These are phyloP conservation scores for Tigriopus japonicus DNA, from an alignment of 1,140 invertebrate genomes.

Conservation along the genomic window DNA sequence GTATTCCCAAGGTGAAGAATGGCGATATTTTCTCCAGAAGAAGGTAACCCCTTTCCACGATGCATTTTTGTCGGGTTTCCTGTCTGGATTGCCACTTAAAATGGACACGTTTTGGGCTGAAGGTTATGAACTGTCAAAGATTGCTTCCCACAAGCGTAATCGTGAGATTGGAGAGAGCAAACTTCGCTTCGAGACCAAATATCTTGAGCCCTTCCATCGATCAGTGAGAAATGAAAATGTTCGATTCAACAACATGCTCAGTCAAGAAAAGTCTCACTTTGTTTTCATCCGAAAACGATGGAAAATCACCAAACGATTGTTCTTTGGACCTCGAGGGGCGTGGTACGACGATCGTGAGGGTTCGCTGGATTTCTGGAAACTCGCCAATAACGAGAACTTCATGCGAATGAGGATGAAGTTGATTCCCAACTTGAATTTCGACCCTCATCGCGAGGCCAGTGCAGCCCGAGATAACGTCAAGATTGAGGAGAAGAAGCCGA, in stretches of 20 bases:
- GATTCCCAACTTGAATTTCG: slow-evolving; percentile 34
- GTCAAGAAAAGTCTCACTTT: slow-evolving; percentile 31
- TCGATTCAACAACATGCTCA: slow-evolving; percentile 29
- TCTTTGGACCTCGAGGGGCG: slow-evolving; percentile 36
- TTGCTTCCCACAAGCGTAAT: slow-evolving; percentile 34
- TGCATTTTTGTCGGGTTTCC: slow-evolving; percentile 25
- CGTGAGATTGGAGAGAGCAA: slow-evolving; percentile 36
- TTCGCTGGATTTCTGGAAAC: slow-evolving; percentile 33
- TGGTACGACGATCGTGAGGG: slow-evolving; percentile 27
- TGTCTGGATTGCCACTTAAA: slow-evolving; percentile 28
- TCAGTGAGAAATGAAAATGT: slow-evolving; percentile 31
- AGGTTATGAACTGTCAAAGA: slow-evolving; percentile 37
- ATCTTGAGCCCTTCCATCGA: slow-evolving; percentile 29
- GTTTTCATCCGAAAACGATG: slow-evolving; percentile 32
- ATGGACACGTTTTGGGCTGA: slow-evolving; percentile 39
- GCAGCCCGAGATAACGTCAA: slow-evolving; percentile 38
- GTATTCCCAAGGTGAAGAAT: slow-evolving; percentile 36
- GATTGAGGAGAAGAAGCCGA: slow-evolving; percentile 4
- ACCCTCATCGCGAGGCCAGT: slow-evolving; percentile 39
- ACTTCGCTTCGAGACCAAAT: slow-evolving; percentile 37
- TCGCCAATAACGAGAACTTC: slow-evolving; percentile 42
- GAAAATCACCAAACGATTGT: slow-evolving; percentile 32
- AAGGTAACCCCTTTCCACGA: slow-evolving; percentile 31
- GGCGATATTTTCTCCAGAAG: slow-evolving; percentile 35
- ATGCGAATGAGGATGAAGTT: slow-evolving; percentile 42